Conservation (phyloP, 2,113 vertebrate species). For the Erythrolamprus reginae region DNA sequence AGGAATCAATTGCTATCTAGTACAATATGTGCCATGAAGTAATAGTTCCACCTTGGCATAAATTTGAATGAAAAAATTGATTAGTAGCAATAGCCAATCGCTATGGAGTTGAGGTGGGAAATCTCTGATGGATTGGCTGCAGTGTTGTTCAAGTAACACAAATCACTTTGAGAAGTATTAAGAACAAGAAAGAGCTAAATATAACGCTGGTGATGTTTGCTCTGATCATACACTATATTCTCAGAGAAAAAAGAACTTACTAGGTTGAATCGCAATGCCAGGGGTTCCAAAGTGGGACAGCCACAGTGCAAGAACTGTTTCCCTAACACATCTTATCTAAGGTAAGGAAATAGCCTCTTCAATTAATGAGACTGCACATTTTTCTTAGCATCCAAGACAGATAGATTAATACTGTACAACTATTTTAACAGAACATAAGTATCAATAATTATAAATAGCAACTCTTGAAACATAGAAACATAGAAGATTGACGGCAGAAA, state of each 20-base stretch:
- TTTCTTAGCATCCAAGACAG: rapidly evolving
- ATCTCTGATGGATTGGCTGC: conserved; percentile 46
- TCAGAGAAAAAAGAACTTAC: background rate
- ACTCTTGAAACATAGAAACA: too few relatives aligned
- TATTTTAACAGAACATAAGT: background rate
- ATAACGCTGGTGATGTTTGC: background rate
- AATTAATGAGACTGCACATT: background rate
- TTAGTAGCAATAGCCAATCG: conserved; percentile 48
- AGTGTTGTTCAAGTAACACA: conserved; percentile 3
- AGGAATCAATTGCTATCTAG: conserved; percentile 49
- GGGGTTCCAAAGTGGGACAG: rapidly evolving
- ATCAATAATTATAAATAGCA: background rate
- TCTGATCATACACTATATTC: rapidly evolving
- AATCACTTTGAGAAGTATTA: conserved; percentile 4
- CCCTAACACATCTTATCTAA: conserved; percentile 40
- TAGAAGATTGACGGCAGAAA: too few relatives aligned
- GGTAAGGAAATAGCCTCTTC: conserved; percentile 17
- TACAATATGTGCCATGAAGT: conserved; percentile 63
- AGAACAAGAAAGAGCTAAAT: background rate
- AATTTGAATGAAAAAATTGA: conserved; percentile 51
- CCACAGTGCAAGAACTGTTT: background rate
- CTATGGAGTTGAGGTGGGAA: conserved; percentile 45
- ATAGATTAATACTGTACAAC: background rate
- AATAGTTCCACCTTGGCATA: conserved; percentile 53
- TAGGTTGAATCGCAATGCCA: conserved; percentile 1